Base-by-base conservation (phyloP, 2,113 vertebrate species). In the Rattus norvegicus region DNA sequence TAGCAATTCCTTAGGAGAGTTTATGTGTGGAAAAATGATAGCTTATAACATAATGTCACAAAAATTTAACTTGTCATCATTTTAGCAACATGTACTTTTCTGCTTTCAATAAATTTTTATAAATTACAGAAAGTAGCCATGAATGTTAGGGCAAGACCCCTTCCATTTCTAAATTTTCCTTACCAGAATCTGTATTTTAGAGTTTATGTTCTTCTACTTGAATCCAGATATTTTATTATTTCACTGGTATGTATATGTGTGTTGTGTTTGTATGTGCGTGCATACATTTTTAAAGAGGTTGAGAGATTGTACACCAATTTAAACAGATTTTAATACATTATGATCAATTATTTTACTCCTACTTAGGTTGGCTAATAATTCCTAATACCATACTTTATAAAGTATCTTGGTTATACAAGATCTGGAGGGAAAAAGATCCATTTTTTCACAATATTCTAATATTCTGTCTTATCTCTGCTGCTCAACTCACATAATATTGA, bases 121-220 rank as follows among this genome's bases (percentile, higher is more conserved):
- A 88, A 77, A 72, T 79, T 24, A 73, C 61, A 61, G 5, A 84
- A 92, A 73, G 69, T 5, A 28, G 19, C 16, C 13, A 63, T 88
- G 30, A 17, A 63, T 86, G 10, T 54, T 94, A 70, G 13, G 22
- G 16, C 1, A 59, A 61, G 36, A 59, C 26, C 73, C 13, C 6
- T 30, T 28, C n/a, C 9, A 54, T 73, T 49, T 96, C 77, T 92
- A 33, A 94, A 83, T 16, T 77, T 88, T 69, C n/a, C 65, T 76
- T 89, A 16, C 14, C 90, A 43, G 56, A 72, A 1, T 36, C 24
- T 72, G 2, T 20, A 89, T 70, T 73, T 67, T 61, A 61, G 56
- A 76, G 30, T 5, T 86, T 83, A 11, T 59, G 77, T 92, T 92
- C 1, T 95, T 90, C 56, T 63, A 28, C 17, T 69, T 67, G 9